Evolutionary conservation across 2,797 vertebrate genomes (phyloP), one percentile per base, ranked within the genome.

Genomic region (Phoebastria nigripes): DNA sequence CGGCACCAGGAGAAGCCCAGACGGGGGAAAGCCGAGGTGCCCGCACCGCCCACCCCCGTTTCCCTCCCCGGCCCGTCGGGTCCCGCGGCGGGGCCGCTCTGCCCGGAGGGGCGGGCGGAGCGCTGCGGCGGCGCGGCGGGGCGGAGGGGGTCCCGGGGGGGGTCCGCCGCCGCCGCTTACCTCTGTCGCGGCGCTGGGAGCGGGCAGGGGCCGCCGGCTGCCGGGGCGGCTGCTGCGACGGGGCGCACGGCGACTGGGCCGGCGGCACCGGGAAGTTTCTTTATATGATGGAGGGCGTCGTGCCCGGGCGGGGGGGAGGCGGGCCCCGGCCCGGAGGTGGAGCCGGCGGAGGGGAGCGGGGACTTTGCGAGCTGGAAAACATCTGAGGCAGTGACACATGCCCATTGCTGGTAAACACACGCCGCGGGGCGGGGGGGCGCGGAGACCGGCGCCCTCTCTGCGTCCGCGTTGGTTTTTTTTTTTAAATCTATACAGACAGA

Each of bases 251-350:
- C 41, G 35, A 94, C 90, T 93, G 92, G 87, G 63, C 90, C 84
- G 46, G 16, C 12, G 28, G 87, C 73, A 65, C 87, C 82, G 95
- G 90, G 92, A 95, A 96, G 95, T 95, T 95, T 94, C 95, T 94
- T 96, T 97, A 93, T 97, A 97, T 96, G 93, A 85, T 66, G 89
- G 79, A 81, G 56, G 96, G 73, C 6, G 14, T 72, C 39, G 58
- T 35, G 65, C 44, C 55, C 49, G 26, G 35, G 12, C 16, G 29
- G 35, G 42, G 59, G 52, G 19, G 28, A 41, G 94, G 92, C 94
- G 94, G 84, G 59, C 21, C 72, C 47, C 59, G 19, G 70, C 47
- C 37, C 37, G 21, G 66, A 70, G 93, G 88, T 66, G 76, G 90
- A 35, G 94, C 65, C 78, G 63, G 19, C 19, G 6, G 7, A 52